Base-by-base conservation (phyloP, 2,113 vertebrate species). In the Tyrannus savana region DNA sequence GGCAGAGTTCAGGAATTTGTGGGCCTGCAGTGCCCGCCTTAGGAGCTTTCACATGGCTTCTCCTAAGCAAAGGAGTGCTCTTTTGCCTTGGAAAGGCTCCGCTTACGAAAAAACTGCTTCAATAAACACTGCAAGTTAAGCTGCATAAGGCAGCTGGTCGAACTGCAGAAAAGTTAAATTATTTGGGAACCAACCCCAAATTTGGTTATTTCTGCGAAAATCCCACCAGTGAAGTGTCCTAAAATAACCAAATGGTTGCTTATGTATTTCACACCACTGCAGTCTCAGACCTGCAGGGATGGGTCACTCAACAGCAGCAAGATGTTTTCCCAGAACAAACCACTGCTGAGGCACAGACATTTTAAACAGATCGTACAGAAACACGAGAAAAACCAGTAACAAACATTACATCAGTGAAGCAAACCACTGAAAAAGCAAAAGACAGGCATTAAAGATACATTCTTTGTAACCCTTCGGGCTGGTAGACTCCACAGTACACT, bases 81-180 rank as follows among this genome's bases (percentile, higher is more conserved):
- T 69, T 52, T 18, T 2, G 2, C 8, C 0, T 0, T 39, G 39
- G 47, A 31, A 53, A 28, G 9, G 19, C 22, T n/a, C 7, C 1
- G 1, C n/a, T 69, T 58, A 35, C 0, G 1, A 25, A 35, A 59
- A 59, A 4, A 33, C 46, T 44, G 62, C 31, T 75, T 66, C 41
- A 22, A 0, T 3, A n/a, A 35, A 22, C 16, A 4, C 23, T 14
- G 21, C 46, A 71, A 35, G 49, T 39, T 15, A n/a, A 69, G 24
- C 8, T 3, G 5, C 1, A 0, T 53, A 31, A 66, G 21, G 49
- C 35, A 55, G 27, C 27, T 76, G 67, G 25, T 49, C 11, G 3
- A 33, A 59, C 23, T 68, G 68, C 58, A 63, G 35, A 68, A 89
- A 55, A 60, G 50, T 2, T 12, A 27, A 49, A 6, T 66, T 71